These are phyloP conservation scores for Neolamprologus hecqui DNA, from an alignment of 2,113 vertebrate species.

Conservation along the genomic window DNA sequence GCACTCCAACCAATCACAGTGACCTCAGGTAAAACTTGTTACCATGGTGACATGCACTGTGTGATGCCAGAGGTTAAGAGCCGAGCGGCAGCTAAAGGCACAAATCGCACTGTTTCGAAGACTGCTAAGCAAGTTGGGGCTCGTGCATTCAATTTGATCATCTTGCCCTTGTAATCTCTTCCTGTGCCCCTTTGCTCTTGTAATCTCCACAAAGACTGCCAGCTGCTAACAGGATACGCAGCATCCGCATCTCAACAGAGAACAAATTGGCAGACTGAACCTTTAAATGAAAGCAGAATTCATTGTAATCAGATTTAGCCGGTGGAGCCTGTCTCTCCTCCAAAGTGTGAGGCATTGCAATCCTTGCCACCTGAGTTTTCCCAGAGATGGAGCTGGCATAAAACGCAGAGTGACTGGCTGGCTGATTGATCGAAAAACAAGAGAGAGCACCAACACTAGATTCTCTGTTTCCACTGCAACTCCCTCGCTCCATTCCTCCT, in stretches of 20 bases:
- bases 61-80: slow-evolving; percentile 23
- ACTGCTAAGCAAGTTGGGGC: not conserved
- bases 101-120: not conserved
- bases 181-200: slow-evolving; percentile 10
- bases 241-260: not conserved
- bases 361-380: slow-evolving; percentile 9
- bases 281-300: slow-evolving; percentile 24
- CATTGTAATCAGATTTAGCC: not conserved
- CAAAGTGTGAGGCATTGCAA: not conserved
- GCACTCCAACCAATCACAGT: slow-evolving; percentile 23
- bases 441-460: slow-evolving; percentile 54
- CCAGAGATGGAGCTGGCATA: slow-evolving; percentile 39
- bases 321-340: not conserved
- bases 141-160: not conserved
- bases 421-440: slow-evolving; percentile 57
- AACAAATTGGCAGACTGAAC: slow-evolving; percentile 21
- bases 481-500: slow-evolving; percentile 52
- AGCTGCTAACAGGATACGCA: slow-evolving; percentile 1
- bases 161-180: slow-evolving; percentile 32
- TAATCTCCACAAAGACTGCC: not conserved
- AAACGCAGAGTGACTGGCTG: slow-evolving; percentile 14
- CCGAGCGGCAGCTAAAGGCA: not conserved
- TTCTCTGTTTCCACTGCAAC: slow-evolving; percentile 64
- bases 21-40: slow-evolving; percentile 48
- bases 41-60: slow-evolving; percentile 41